Percentiles rank a stretch among this genome's conserved stretches.
Conservation (phyloP, 2,113 vertebrate genomes). For the Neofelis nebulosa region DNA sequence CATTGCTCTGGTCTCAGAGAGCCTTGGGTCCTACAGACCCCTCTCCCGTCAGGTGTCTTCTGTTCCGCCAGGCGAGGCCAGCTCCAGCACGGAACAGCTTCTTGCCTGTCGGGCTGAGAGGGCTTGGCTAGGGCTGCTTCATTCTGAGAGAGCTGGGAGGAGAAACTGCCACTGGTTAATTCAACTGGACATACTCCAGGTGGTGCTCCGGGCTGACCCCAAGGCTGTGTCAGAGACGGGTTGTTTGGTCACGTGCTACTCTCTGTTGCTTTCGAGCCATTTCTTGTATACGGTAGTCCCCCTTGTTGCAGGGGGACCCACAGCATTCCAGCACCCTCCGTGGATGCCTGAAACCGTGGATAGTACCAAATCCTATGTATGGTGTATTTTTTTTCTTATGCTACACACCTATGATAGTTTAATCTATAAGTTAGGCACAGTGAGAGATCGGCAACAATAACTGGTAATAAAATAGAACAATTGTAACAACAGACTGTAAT, state of each 20-base stretch:
- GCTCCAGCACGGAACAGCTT: neutral
- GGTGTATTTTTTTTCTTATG: neutral
- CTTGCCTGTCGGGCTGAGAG: neutral
- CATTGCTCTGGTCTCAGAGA: neutral
- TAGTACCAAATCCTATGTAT: neutral
- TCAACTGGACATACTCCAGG: neutral
- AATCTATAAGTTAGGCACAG: neutral
- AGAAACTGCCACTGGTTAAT: neutral
- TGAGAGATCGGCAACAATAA: neutral
- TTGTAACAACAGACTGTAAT: neutral
- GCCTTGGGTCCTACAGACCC: neutral
- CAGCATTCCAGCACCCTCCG: neutral
- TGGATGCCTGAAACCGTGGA: neutral
- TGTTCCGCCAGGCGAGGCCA: neutral
- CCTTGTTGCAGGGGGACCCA: neutral
- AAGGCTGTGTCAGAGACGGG: neutral
- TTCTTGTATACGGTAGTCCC: neutral
- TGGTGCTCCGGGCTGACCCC: neutral
- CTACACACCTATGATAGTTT: neutral
- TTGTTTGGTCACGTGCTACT: neutral
- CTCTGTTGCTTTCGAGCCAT: neutral
- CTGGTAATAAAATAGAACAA: neutral
- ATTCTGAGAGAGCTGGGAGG: neutral
- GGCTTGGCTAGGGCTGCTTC: neutral
- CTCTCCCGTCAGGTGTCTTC: neutral